Base-by-base conservation (phyloP, 2,113 vertebrate genomes). In the Calidris pygmaea region DNA sequence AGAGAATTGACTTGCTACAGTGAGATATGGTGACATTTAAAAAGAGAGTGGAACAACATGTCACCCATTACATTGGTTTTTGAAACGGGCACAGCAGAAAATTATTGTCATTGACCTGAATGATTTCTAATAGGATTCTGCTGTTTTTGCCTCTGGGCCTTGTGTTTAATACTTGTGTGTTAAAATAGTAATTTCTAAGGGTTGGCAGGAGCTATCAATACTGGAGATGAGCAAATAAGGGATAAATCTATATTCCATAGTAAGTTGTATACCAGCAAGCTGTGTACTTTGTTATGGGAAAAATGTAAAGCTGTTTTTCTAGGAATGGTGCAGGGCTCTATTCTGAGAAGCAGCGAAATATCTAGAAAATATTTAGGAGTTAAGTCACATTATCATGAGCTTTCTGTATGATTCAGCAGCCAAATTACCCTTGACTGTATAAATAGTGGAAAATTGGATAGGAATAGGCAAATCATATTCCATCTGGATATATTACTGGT, bases 371-470 rank as follows among this genome's bases (percentile, higher is more conserved):
- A 15, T 37, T 87, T 52, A 8, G 34, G 81, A 83, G 82, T 89
- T 75, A 75, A 95, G 94, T 85, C 4, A 15, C 59, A n/a, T 87
- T 70, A 74, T 86, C 95, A 66, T 41, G 83, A 93, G 83, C 60
- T 86, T 70, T 73, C 55, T 12, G 67, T 77, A 2, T 94, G 95
- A 89, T 96, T 96, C 94, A 95, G 89, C 91, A 65, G 55, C 83
- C 95, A 95, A 96, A 96, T 97, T 94, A 92, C 72, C 89, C 89
- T 91, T 86, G 90, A 80, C 24, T 90, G 68, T 81, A 96, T 92
- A 92, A 97, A 92, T 73, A 97, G 95, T 65, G 93, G 94, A 81
- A 93, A 90, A 96, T 96, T 85, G 92, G 95, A 79, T 70, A 71
- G 95, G 88, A 95, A 92, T 55, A 90, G 79, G 95, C 75, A 90